Base-by-base conservation (phyloP, 2,797 vertebrate species). In the Myotis findleyi region DNA sequence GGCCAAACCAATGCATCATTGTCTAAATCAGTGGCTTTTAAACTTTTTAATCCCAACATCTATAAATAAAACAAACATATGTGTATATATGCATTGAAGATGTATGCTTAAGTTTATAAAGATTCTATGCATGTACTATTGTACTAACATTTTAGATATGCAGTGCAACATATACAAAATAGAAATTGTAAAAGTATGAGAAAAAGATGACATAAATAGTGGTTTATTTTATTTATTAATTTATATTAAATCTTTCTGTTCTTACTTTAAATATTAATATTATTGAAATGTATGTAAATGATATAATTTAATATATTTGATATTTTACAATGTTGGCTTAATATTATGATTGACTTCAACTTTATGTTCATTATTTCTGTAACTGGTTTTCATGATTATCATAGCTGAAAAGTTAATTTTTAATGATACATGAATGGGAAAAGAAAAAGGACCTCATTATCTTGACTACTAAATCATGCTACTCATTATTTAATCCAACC, bases 201-300 rank as follows among this genome's bases (percentile, higher is more conserved):
- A 79, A 44, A 85, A 94, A 87, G 33, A 33, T 86, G 62, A 44
- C 5, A 80, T 55, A 84, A 71, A 87, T 72, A 53, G n/a, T 51
- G 11, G 25, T 51, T 88, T 62, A 25, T 89, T 91, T 55, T 57
- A 57, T 33, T 86, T 93, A 38, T 33, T 95, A 71, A 90, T 69
- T 88, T 94, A 80, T 33, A 94, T 62, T 62, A 89, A 53, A 89
- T 71, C 36, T 51, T 75, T 49, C 41, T 77, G 18, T 73, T 85
- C 18, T 83, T 68, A 75, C 38, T 73, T 89, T 69, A 92, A 79
- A 95, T 83, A 23, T 81, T 87, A 73, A 12, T 91, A 82, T 71
- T 73, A n/a, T 5, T 92, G 84, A 93, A 84, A 71, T 10, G 36
- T 85, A 1, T 47, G 7, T n/a, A 72, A 93, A 76, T 6, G 55